These are phyloP conservation scores for Mylabris sibirica DNA, from an alignment of 2,888 invertebrate species.

Conservation along the genomic window DNA sequence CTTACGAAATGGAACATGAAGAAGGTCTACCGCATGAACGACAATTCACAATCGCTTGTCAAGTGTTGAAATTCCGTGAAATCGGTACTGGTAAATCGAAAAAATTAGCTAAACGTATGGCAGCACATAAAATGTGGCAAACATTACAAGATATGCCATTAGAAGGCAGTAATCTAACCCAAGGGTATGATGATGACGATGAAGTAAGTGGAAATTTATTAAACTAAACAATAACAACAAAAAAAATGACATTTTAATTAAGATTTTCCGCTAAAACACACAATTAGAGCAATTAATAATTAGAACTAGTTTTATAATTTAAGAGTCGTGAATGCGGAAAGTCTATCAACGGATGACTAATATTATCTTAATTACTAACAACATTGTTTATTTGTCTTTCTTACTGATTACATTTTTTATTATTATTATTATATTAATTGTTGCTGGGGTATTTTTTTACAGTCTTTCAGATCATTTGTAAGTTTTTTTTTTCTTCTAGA, in stretches of 20 bases:
- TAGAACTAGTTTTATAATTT: too few relatives aligned
- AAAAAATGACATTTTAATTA: too few relatives aligned
- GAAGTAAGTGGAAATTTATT: constrained; percentile 64
- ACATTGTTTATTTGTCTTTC: constrained; percentile 7
- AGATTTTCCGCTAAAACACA: too few relatives aligned
- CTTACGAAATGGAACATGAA: constrained; percentile 88
- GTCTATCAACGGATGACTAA: not conserved
- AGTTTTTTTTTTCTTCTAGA: constrained; percentile 16
- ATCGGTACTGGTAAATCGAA: constrained; percentile 92
- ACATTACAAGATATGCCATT: constrained; percentile 79
- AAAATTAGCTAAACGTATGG: constrained; percentile 95
- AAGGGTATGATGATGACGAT: constrained; percentile 73
- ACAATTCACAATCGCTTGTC: constrained; percentile 92
- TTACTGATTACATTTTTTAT: constrained; percentile 15
- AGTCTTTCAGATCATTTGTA: constrained; percentile 63
- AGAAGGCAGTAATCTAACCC: constrained; percentile 68
- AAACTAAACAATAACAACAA: too few relatives aligned
- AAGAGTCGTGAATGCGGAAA: not conserved
- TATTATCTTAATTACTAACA: not conserved
- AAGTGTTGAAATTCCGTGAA: constrained; percentile 84
- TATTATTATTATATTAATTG: too few relatives aligned
- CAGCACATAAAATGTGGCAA: constrained; percentile 94
- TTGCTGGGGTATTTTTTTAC: constrained; percentile 61
- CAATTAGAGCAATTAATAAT: too few relatives aligned
- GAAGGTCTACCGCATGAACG: constrained; percentile 93